Evolutionary conservation across 2,888 invertebrate genomes (phyloP).

Genomic region (Sepioteuthis lessoniana): DNA sequence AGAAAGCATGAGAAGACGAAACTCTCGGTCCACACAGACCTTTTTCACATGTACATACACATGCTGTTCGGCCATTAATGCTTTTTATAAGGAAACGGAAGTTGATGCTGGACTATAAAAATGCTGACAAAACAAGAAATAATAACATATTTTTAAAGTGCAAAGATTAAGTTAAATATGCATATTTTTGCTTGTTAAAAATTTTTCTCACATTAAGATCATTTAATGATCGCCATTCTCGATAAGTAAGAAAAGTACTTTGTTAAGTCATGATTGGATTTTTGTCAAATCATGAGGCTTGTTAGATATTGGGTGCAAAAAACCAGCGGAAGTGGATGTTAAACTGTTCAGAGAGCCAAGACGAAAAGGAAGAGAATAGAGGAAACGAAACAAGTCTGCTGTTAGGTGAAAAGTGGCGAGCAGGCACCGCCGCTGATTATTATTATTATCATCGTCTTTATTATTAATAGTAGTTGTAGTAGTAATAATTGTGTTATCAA

Average conservation of each 20-base stretch:
- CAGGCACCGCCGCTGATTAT: background rate
- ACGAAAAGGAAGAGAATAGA: background rate
- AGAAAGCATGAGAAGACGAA: background rate
- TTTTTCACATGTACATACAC: background rate
- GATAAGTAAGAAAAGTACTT: background rate
- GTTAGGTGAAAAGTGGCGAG: background rate
- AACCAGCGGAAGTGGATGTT: background rate
- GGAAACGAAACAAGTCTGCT: background rate
- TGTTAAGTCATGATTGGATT: background rate
- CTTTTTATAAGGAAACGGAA: background rate
- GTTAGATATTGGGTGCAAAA: background rate
- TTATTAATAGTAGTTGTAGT: background rate
- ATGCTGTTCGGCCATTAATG: background rate
- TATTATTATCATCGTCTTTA: background rate
- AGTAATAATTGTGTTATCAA: background rate
- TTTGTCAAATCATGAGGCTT: background rate
- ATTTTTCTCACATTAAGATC: background rate
- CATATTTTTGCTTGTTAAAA: background rate
- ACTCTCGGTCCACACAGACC: background rate
- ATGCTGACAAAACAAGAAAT: background rate
- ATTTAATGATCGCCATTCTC: background rate
- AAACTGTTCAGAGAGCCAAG: background rate
- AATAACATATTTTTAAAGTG: background rate
- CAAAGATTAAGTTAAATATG: background rate
- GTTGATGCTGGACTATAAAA: background rate